phyloP scores from a whole-genome alignment of 1,140 invertebrate genomes.

The Dryas iulia region DNA sequence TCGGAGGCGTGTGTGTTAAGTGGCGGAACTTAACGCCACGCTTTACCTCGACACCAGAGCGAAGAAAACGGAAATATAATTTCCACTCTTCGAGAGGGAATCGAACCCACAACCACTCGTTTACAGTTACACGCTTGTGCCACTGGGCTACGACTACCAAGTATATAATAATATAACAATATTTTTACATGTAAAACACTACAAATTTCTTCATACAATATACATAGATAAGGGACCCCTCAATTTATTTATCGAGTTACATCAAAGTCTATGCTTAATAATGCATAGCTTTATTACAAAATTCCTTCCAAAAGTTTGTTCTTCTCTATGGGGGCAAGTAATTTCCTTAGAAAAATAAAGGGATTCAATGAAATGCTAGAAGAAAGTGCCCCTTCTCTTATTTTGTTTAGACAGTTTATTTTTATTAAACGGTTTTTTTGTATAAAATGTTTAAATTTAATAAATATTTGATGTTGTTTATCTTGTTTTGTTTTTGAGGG shows the following conservation, averaged over 20 bases:
- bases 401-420: background rate
- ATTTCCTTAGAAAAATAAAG: constrained; percentile 64
- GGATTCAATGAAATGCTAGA: constrained; percentile 17
- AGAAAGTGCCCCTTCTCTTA: background rate
- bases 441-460: background rate
- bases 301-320: constrained; percentile 47
- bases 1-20: no score
- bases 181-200: background rate
- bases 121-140: no score
- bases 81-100: no score
- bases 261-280: constrained; percentile 63
- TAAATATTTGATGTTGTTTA: background rate
- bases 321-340: constrained; percentile 39
- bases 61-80: no score
- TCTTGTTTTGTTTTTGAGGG: no score
- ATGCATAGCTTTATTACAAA: constrained; percentile 59
- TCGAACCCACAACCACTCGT: no score
- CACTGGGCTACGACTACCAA: no score
- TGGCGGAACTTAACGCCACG: no score
- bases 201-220: background rate
- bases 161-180: constrained; percentile 6
- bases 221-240: background rate
- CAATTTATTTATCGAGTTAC: constrained; percentile 42
- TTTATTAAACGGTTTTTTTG: background rate
- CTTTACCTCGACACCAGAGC: no score